These are phyloP conservation scores for Limanda limanda DNA, from an alignment of 2,113 vertebrate genomes.

Conservation along the genomic window DNA sequence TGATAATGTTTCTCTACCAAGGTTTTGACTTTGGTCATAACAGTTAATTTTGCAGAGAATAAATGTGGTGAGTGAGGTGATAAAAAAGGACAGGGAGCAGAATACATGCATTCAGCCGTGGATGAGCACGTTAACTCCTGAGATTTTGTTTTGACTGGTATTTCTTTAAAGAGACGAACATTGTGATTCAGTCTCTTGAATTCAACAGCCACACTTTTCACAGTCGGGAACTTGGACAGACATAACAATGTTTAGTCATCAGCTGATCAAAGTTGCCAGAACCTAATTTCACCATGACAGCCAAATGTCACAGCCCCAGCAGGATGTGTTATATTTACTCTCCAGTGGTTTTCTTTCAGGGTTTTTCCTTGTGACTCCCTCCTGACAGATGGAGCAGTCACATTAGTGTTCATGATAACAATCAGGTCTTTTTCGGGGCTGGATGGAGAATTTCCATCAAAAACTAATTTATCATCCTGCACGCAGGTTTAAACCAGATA, in stretches of 20 bases:
- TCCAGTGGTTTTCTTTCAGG: neutral
- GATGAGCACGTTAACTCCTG: neutral
- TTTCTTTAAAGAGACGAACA: slow-evolving; percentile 23
- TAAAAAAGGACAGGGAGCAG: no score
- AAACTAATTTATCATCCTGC: no score
- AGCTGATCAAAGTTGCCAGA: neutral
- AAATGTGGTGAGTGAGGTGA: no score
- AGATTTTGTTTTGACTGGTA: neutral
- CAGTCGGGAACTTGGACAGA: slow-evolving; percentile 11
- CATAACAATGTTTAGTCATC: slow-evolving; percentile 34
- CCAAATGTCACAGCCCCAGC: neutral
- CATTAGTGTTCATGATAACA: neutral
- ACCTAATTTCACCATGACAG: neutral
- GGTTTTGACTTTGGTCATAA: no score
- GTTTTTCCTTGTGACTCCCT: neutral
- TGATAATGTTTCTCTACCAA: no score
- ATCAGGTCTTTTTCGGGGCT: neutral
- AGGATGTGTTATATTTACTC: neutral
- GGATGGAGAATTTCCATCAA: neutral
- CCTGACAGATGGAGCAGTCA: neutral
- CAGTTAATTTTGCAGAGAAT: no score
- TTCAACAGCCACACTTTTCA: neutral
- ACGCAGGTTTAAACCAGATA: no score
- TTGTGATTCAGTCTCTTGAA: slow-evolving; percentile 4
- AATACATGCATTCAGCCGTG: neutral